Percentiles rank a stretch among this genome's conserved stretches.
Conservation (phyloP, 2,888 invertebrate species). For the Stegophylla sp. region DNA sequence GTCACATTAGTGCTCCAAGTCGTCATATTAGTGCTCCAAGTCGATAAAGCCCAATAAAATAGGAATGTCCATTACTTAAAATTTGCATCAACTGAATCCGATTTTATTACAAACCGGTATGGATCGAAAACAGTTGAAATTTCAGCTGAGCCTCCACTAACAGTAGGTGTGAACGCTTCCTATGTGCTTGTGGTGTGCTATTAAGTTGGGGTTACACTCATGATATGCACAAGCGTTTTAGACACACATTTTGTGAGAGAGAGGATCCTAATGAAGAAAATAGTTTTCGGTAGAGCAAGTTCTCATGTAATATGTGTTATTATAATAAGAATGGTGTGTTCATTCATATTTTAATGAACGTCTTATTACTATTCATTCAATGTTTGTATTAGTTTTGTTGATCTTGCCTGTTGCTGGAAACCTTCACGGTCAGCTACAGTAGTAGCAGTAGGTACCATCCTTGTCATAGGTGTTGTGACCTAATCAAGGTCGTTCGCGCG, state of each 20-base stretch:
- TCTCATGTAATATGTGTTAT: constrained; percentile 7
- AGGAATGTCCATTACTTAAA: constrained; percentile 38
- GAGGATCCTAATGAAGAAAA: constrained; percentile 35
- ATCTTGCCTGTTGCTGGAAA: constrained; percentile 46
- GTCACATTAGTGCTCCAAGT: background rate
- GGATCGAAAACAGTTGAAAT: constrained; percentile 27
- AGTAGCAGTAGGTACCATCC: constrained; percentile 32
- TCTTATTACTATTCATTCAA: constrained; percentile 49
- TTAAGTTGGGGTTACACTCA: constrained; percentile 37
- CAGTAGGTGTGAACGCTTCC: constrained; percentile 43
- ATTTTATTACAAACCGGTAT: constrained; percentile 55
- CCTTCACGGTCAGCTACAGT: constrained; percentile 51
- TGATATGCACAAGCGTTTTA: constrained; percentile 32
- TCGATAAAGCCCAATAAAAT: background rate
- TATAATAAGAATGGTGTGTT: constrained; percentile 27
- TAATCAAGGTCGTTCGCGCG: constrained; percentile 56
- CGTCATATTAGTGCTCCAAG: background rate
- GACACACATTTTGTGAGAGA: constrained; percentile 17
- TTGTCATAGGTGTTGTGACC: constrained; percentile 52
- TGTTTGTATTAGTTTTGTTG: constrained; percentile 37
- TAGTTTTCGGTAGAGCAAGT: constrained; percentile 33
- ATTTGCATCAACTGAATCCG: constrained; percentile 33
- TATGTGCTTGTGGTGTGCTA: constrained; percentile 11
- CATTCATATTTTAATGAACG: constrained; percentile 58
- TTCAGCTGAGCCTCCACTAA: constrained; percentile 1